phyloP scores from a whole-genome alignment of 2,888 invertebrate genomes.

The Xylota segnis region DNA sequence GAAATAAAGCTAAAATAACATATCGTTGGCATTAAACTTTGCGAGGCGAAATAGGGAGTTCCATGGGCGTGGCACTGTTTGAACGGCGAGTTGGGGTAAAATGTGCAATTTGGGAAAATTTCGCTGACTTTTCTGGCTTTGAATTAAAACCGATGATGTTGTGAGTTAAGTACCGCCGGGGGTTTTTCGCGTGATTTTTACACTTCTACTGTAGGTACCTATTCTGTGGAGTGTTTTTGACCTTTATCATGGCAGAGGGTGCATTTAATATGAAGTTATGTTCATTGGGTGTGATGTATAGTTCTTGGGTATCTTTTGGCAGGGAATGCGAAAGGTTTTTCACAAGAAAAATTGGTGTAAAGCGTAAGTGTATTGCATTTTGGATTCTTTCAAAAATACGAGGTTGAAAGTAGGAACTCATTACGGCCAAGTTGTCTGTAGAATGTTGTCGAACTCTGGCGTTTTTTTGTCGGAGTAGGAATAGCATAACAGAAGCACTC shows the following conservation, averaged over 20 bases:
- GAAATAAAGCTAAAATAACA: conserved; percentile 53
- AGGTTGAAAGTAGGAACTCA: no score
- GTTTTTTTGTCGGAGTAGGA: no score
- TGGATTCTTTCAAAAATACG: no score
- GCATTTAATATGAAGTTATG: no score
- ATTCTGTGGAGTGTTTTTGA: neutral
- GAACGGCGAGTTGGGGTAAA: conserved; percentile 49
- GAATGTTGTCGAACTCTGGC: no score
- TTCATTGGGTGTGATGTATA: no score
- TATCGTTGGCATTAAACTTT: conserved; percentile 37
- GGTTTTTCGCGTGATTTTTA: conserved; percentile 3
- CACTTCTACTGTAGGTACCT: neutral
- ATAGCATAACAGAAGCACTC: no score
- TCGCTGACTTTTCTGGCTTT: conserved; percentile 24
- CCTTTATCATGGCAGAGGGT: neutral
- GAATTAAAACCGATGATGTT: conserved; percentile 40
- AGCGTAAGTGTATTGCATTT: no score
- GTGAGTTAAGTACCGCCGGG: conserved; percentile 4
- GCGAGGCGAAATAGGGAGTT: neutral
- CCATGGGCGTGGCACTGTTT: conserved; percentile 60
- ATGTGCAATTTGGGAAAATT: conserved; percentile 54
- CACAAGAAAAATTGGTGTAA: no score
- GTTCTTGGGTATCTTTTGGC: no score
- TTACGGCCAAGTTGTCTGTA: no score
- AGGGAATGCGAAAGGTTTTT: no score